Evolutionary conservation across 2,888 invertebrate genomes (phyloP).

Genomic region (Caenorhabditis sp.): DNA sequence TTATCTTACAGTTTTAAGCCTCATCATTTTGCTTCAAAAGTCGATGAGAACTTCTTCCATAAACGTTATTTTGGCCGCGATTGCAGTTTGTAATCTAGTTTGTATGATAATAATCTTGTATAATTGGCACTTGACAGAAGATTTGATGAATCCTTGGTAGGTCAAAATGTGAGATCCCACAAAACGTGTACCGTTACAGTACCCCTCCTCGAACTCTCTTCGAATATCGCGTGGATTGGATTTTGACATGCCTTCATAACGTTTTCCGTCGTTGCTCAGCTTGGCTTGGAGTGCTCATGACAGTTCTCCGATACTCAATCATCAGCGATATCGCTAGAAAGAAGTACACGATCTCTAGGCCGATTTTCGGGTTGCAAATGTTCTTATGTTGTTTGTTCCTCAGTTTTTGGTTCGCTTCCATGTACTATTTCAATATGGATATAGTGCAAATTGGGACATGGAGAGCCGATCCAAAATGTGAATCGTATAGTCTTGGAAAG

Average conservation of each 20-base stretch:
- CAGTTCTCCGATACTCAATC: not conserved
- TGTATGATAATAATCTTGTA: not conserved
- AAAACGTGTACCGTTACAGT: not conserved
- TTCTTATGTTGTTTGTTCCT: not conserved
- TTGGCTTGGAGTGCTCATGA: slow-evolving; percentile 28
- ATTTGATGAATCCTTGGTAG: not conserved
- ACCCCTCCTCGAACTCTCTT: not conserved
- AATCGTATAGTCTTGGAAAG: not conserved
- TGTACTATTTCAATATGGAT: not conserved
- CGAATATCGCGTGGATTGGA: not conserved
- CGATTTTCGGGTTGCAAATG: not conserved
- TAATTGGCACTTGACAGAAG: not conserved
- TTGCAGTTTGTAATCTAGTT: slow-evolving; percentile 4
- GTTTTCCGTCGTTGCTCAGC: slow-evolving; percentile 20
- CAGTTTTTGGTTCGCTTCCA: not conserved
- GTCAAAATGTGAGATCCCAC: not conserved
- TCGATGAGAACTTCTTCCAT: slow-evolving; percentile 18
- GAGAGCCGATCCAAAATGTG: not conserved
- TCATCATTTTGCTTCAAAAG: slow-evolving; percentile 7
- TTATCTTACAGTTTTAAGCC: not conserved
- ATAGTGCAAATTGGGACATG: not conserved
- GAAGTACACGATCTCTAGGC: slow-evolving; percentile 9
- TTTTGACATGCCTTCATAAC: not conserved
- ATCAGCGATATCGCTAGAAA: not conserved
- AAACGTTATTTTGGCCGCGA: slow-evolving; percentile 12